Base-by-base conservation (phyloP, 2,888 invertebrate genomes). In the Meteorus cinctellus region DNA sequence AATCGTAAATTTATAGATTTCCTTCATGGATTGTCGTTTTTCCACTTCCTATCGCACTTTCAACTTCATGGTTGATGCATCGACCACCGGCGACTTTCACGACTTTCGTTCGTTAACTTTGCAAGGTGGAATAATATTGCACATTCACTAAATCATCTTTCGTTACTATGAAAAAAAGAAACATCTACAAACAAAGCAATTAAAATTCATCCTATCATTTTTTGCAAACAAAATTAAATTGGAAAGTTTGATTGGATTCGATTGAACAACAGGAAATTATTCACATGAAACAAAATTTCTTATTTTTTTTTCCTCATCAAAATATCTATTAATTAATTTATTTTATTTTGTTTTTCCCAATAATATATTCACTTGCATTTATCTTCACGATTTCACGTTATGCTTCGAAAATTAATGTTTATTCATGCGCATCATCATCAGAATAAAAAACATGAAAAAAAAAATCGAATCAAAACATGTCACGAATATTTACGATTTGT, bases 21-120 rank as follows among this genome's bases (percentile, higher is more conserved):
- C 45, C 63, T 45, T 29, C 48, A 24, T 34, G 63, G 59, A 45
- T 77, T 71, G 79, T 82, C 82, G 83, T 82, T 82, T 79, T 81
- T 82, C 62, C 31, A 62, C 48, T 62, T 62, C 62, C 73, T 68
- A 51, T 51, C 29, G 51, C 19, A 75, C 76, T 76, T 65, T 76
- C 77, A 76, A 68, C 65, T 76, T 27, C 65, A 66, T 71, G 78
- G 76, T 69, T 66, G 74, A 72, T 78, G 74, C 78, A 78, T 75
- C 12, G 8, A 41, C 72, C 74, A 65, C 69, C 76, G 31, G 72
- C 75, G 75, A 87, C 86, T 87, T 87, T 87, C 86, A 83, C 86
- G 81, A 85, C 86, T 87, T 87, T 87, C 86, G 81, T 84, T 83
- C 75, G 68, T 67, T 59, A 72, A 72, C 69, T 55, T 51, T 36